Base-by-base conservation (phyloP, 1,140 invertebrate species). In the Battus philenor region DNA sequence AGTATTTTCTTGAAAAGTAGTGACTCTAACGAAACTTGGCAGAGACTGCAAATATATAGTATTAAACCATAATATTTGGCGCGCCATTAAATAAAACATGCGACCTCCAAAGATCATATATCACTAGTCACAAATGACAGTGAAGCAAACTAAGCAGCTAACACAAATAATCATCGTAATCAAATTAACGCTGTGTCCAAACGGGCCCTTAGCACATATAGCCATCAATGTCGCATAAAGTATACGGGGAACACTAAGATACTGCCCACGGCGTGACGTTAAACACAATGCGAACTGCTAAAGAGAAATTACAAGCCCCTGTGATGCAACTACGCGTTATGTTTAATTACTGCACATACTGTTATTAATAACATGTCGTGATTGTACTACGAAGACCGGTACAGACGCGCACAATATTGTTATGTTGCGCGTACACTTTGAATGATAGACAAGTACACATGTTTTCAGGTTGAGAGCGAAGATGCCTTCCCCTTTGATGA, bases 271-370 rank as follows among this genome's bases (percentile, higher is more conserved):
- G 20, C 9, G 33, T 51, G 49, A 53, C 54, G 38, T 46, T 70
- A 70, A 71, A 59, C 62, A 61, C 50, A 26, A 38, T 31, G 32
- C n/a, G n/a, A n/a, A n/a, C n/a, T n/a, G n/a, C 58, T 77, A 72
- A 75, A 72, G 59, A 75, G 70, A 56, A 78, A 66, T 78, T 78
- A 75, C 56, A 68, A 62, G 50, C 57, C 33, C 29, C 39, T 31
- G 34, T 29, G 49, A 34, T 70, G 63, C 68, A 71, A 68, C 62
- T 70, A 70, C 45, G 48, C 41, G 57, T 77, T 74, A 70, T 61
- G 41, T 67, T 59, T 68, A 74, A 77, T 76, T 69, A 66, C 43
- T 44, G 46, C 9, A 39, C 20, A 12, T 32, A 33, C 47, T 52
- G 59, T 69, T 66, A 67, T 68, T 69, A 67, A 58, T 73, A 62